Base-by-base conservation (phyloP, 2,888 invertebrate genomes). In the Dilophus febrilis region DNA sequence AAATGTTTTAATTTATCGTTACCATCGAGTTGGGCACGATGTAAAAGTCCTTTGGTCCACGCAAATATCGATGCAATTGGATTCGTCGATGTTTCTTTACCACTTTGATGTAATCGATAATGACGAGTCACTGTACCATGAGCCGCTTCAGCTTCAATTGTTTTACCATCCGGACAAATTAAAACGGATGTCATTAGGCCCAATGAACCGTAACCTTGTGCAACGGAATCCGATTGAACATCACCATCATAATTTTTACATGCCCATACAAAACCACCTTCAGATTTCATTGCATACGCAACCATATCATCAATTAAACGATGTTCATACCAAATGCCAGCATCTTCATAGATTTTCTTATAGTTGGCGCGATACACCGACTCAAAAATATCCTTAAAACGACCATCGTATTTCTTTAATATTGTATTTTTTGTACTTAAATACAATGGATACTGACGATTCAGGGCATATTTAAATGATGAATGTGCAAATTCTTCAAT, bases 211-310 rank as follows among this genome's bases (percentile, higher is more conserved):
- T 82, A 88, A 27, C 94, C 95, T 65, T 98, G 97, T 43, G 97
- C 97, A 22, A 98, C 88, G 1, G 92, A 87, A 63, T 98, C 97
- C 0, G 92, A 94, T 62, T 98, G 97, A 0, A 98, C 97, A 64
- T 98, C 97, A 32, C 97, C 97, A 56, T 98, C 97, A 58, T 98
- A 98, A 64, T 98, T 98, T 62, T 98, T 98, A 64, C 97, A 98
- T 8, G 97, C 94, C 97, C 97, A 98, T 1, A 98, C 94, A 61
- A 97, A 98, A 32, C 97, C 97, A 48, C 98, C 98, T 52, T 92
- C 90, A 0, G 90, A 87, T 62, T 97, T 97, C 86, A 97, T 87
- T 27, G 83, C 81, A 55, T 94, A 92, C 3, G 97, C 97, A 12
- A 97, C 95, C 97, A 97, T 97, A 55, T 98, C 97, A 59, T 98